phyloP scores from a whole-genome alignment of 2,888 invertebrate species.

The Drosophila paranaensis region DNA sequence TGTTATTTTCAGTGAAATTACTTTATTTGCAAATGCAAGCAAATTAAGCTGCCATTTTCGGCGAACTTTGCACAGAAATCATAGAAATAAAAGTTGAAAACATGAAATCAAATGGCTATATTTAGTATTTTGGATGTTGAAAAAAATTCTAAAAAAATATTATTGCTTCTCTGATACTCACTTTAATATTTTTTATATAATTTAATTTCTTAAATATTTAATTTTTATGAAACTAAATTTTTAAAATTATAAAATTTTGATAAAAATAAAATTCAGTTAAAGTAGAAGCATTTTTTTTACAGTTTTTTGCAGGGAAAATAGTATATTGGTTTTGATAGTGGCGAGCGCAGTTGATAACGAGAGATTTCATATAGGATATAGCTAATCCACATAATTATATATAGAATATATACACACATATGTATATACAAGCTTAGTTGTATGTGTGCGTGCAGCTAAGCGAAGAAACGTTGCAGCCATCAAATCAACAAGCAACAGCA shows the following conservation, averaged over 20 bases:
- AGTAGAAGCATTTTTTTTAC: neutral
- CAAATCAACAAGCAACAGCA: constrained; percentile 36
- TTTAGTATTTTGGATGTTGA: too few species aligned
- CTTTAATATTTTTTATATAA: too few species aligned
- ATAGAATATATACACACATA: constrained; percentile 40
- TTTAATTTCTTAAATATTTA: too few species aligned
- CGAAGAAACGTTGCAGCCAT: constrained; percentile 59
- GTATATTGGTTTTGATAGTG: neutral
- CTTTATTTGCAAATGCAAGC: constrained; percentile 47
- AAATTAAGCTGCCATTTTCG: neutral
- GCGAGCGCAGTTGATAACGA: neutral
- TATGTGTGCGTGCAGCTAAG: constrained; percentile 33
- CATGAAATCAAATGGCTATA: too few species aligned
- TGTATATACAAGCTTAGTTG: neutral
- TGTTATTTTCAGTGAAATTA: constrained; percentile 20
- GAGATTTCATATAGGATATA: constrained; percentile 10
- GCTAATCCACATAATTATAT: constrained; percentile 59
- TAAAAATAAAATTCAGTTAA: too few species aligned
- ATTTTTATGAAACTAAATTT: too few species aligned
- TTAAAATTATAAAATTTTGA: too few species aligned
- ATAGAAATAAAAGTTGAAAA: neutral
- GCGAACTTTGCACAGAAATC: neutral
- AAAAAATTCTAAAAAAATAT: too few species aligned
- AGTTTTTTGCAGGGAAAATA: neutral
- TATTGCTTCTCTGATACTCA: too few species aligned